Evolutionary conservation across 92 coral and sea anemone species (phyloP).

Genomic region (Paragorgia papillata): DNA sequence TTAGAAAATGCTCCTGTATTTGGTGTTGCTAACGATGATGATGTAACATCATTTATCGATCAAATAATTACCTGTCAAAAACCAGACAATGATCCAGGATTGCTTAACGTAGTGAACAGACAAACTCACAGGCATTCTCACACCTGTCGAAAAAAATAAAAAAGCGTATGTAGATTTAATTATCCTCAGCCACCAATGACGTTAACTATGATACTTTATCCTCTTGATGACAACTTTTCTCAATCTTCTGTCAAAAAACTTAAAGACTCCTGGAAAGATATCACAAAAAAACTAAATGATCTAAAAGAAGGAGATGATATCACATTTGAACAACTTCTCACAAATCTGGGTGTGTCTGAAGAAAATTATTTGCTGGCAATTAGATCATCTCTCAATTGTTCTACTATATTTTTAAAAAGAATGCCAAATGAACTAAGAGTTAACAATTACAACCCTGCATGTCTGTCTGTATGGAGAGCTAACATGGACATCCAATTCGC

Average conservation of each 20-base stretch:
- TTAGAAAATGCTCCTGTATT: no score
- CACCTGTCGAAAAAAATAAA: conserved; percentile 46
- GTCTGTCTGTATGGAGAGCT: conserved; percentile 49
- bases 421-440: conserved; percentile 50
- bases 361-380: no score
- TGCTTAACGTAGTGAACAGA: conserved; percentile 56
- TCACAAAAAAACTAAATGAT: no score
- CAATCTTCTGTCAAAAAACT: conserved; percentile 17
- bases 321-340: conserved; percentile 21
- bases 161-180: conserved; percentile 43
- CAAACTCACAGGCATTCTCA: conserved; percentile 58
- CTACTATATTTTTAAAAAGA: conserved; percentile 39
- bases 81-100: conserved; percentile 46
- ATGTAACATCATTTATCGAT: conserved; percentile 61
- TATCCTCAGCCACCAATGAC: conserved; percentile 64
- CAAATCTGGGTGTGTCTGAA: conserved; percentile 29
- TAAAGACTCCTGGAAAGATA: no score
- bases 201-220: conserved; percentile 54
- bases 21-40: no score
- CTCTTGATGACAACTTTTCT: conserved; percentile 44
- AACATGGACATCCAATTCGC: conserved; percentile 55
- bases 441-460: conserved; percentile 43
- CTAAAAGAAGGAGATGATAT: conserved; percentile 21
- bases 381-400: conserved; percentile 3
- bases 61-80: conserved; percentile 57